A percentile compares a stretch with the other conserved stretches of the same genome.
These are phyloP conservation scores for Agrilus cyanescens DNA, from an alignment of 2,888 invertebrate genomes.

Conservation along the genomic window DNA sequence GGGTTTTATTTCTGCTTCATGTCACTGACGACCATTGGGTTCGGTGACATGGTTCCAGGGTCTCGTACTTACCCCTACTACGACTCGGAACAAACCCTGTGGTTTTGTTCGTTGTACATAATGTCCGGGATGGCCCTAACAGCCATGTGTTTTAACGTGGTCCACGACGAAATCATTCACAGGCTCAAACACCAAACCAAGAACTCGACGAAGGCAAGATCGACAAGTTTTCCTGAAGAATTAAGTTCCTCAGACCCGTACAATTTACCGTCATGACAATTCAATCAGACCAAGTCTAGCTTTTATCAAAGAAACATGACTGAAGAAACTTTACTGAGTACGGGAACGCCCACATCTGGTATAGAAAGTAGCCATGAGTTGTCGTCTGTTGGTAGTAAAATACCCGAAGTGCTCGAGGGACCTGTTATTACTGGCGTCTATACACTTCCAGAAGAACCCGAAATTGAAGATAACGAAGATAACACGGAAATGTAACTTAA, in stretches of 20 bases:
- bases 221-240: slow-evolving; percentile 49
- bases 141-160: slow-evolving; percentile 83
- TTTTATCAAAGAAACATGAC: slow-evolving; percentile 48
- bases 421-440: slow-evolving; percentile 41
- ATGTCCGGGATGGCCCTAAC: slow-evolving; percentile 78
- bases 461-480: slow-evolving; percentile 39
- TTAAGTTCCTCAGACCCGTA: slow-evolving; percentile 51
- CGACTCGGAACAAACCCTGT: slow-evolving; percentile 60
- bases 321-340: slow-evolving; percentile 43
- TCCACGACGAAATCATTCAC: slow-evolving; percentile 79
- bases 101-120: slow-evolving; percentile 83
- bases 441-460: slow-evolving; percentile 44
- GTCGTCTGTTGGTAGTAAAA: slow-evolving; percentile 24
- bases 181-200: slow-evolving; percentile 54
- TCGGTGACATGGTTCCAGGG: slow-evolving; percentile 76
- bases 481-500: slow-evolving; percentile 30
- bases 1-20: slow-evolving; percentile 94
- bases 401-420: slow-evolving; percentile 33
- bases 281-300: slow-evolving; percentile 44
- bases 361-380: slow-evolving; percentile 30
- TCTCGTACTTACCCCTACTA: slow-evolving; percentile 43
- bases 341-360: slow-evolving; percentile 38
- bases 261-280: slow-evolving; percentile 64
- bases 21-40: slow-evolving; percentile 86
- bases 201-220: slow-evolving; percentile 49